These are phyloP conservation scores for Tretioscincus oriximinensis DNA, from an alignment of 2,113 vertebrate species.

Conservation along the genomic window DNA sequence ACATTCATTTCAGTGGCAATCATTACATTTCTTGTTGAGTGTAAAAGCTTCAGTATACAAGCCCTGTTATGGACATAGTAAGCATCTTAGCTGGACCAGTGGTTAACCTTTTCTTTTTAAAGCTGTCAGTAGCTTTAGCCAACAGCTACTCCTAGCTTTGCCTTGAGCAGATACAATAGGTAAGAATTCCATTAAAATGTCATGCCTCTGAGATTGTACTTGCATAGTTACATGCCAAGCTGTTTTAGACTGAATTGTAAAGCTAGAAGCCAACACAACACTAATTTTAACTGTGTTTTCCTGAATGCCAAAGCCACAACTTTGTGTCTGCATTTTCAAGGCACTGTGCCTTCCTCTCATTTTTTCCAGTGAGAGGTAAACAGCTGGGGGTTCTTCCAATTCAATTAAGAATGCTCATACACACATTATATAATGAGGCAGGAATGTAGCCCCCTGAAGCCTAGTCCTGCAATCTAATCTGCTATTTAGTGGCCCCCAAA, in stretches of 20 bases:
- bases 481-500: neutral
- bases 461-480: constrained; percentile 33
- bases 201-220: neutral
- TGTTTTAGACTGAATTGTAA: neutral
- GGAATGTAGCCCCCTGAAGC: constrained; percentile 14
- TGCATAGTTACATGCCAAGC: neutral
- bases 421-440: neutral
- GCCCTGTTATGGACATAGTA: neutral
- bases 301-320: constrained; percentile 20
- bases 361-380: constrained; percentile 33
- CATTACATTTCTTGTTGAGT: neutral
- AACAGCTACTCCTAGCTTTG: neutral
- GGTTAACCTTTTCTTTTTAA: neutral
- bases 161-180: neutral
- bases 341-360: constrained; percentile 10
- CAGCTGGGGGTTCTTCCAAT: neutral
- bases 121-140: neutral
- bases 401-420: constrained; percentile 19
- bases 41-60: neutral
- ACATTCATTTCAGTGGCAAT: neutral
- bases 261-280: neutral
- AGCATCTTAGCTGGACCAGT: neutral
- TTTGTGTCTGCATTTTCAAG: constrained; percentile 33
- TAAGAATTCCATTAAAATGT: neutral
- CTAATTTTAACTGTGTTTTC: constrained; percentile 16